These are phyloP conservation scores for Petrolisthes manimaculis DNA, from an alignment of 2,888 invertebrate genomes.

Conservation along the genomic window DNA sequence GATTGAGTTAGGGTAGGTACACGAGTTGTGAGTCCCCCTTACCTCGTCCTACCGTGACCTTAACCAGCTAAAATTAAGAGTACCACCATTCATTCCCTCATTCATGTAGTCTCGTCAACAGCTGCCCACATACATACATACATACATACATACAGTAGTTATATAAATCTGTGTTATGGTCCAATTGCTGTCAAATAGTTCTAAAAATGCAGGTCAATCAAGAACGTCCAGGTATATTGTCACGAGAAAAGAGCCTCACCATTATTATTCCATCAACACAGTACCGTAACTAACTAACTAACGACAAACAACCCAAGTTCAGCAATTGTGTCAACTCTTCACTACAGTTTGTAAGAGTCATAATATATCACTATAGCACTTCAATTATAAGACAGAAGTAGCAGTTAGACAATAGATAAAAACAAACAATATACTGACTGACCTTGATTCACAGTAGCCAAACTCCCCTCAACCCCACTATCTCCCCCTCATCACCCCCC, in stretches of 20 bases:
- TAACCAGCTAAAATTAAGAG: too few relatives aligned
- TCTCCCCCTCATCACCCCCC: background rate
- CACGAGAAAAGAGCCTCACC: background rate
- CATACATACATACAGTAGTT: background rate
- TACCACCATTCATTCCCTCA: too few relatives aligned
- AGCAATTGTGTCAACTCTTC: too few relatives aligned
- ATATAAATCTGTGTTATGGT: too few relatives aligned
- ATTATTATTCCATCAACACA: background rate
- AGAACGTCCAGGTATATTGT: background rate
- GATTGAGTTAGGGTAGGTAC: background rate
- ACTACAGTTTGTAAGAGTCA: too few relatives aligned
- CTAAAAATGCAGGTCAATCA: background rate
- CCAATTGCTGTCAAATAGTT: too few relatives aligned
- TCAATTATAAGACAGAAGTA: background rate
- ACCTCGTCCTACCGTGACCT: background rate
- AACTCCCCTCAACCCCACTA: background rate
- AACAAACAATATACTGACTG: background rate
- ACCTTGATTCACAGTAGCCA: background rate
- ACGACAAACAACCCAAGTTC: too few relatives aligned
- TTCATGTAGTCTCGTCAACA: too few relatives aligned
- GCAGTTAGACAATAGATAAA: background rate
- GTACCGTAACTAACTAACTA: background rate
- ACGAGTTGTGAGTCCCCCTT: background rate
- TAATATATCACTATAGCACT: background rate
- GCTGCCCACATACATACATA: background rate